Conservation (phyloP, 2,113 vertebrate species). For the Syrrhaptes paradoxus region DNA sequence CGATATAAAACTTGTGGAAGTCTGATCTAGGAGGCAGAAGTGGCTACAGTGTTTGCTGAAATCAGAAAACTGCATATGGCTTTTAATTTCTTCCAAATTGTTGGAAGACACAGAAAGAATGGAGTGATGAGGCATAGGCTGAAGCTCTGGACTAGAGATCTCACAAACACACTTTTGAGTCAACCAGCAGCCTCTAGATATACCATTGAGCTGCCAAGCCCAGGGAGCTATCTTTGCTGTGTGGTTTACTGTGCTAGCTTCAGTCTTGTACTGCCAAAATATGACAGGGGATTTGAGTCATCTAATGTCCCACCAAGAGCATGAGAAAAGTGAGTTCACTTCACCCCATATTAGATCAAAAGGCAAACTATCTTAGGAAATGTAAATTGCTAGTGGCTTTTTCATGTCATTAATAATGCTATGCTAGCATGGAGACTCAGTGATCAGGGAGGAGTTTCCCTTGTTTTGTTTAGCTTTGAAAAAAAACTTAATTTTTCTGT, state of each 20-base stretch:
- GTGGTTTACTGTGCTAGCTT: background rate
- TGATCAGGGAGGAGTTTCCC: background rate
- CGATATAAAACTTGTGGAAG: background rate
- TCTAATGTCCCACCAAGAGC: background rate
- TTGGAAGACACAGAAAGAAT: background rate
- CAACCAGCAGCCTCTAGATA: background rate
- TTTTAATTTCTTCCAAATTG: background rate
- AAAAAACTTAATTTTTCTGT: background rate
- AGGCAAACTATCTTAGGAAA: background rate
- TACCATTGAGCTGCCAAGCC: background rate
- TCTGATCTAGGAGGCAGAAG: background rate
- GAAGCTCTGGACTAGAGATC: background rate
- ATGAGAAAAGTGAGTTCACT: background rate
- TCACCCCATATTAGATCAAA: background rate
- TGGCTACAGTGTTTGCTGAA: background rate
- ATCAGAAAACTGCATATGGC: background rate
- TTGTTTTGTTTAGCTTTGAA: background rate
- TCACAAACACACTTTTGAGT: background rate
- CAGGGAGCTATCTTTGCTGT: background rate
- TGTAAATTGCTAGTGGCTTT: background rate
- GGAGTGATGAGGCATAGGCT: background rate
- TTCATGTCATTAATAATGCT: background rate
- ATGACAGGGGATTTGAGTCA: background rate
- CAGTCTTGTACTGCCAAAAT: background rate
- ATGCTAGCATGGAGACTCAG: background rate